Conservation (phyloP, 1,140 invertebrate species). For the Zaprionus taronus region DNA sequence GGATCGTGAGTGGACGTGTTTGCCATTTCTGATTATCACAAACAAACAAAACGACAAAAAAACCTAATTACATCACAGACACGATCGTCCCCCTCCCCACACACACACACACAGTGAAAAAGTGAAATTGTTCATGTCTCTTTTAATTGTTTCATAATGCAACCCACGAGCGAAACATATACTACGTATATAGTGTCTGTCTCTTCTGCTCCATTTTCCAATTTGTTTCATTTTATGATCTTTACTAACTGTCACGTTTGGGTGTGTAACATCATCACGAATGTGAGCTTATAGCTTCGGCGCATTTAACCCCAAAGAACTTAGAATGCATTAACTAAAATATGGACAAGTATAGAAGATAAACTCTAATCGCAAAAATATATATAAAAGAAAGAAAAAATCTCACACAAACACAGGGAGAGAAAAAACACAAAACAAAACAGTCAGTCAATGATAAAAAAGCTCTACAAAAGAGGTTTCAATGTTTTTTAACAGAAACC, state of each 20-base stretch:
- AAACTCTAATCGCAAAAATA: slow-evolving; percentile 37
- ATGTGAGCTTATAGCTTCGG: too few species aligned
- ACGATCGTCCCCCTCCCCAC: slow-evolving; percentile 29
- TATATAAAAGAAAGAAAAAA: slow-evolving; percentile 16
- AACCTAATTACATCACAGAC: slow-evolving; percentile 67
- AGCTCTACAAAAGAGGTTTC: slow-evolving; percentile 79
- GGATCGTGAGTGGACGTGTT: slow-evolving; percentile 55
- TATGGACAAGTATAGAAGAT: slow-evolving; percentile 18
- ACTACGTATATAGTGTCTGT: slow-evolving; percentile 13
- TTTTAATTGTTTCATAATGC: slow-evolving; percentile 70
- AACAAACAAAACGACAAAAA: slow-evolving; percentile 28
- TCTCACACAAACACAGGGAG: slow-evolving; percentile 20
- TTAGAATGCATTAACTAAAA: slow-evolving; percentile 41
- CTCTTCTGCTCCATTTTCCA: slow-evolving; percentile 43
- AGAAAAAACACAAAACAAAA: slow-evolving; percentile 14
- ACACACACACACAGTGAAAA: slow-evolving; percentile 37
- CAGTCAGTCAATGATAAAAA: slow-evolving; percentile 70
- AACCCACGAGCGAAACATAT: slow-evolving; percentile 44
- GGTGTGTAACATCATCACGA: slow-evolving; percentile 25
- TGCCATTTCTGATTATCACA: slow-evolving; percentile 55
- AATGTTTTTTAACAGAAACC: slow-evolving; percentile 76
- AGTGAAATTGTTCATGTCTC: slow-evolving; percentile 66
- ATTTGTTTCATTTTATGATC: slow-evolving; percentile 23
- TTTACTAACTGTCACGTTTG: slow-evolving; percentile 61
- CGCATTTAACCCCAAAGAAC: slow-evolving; percentile 16